A percentile compares a stretch with the other conserved stretches of the same genome.
Evolutionary conservation across 2,888 invertebrate species (phyloP).

Genomic region (Clostera curtula): DNA sequence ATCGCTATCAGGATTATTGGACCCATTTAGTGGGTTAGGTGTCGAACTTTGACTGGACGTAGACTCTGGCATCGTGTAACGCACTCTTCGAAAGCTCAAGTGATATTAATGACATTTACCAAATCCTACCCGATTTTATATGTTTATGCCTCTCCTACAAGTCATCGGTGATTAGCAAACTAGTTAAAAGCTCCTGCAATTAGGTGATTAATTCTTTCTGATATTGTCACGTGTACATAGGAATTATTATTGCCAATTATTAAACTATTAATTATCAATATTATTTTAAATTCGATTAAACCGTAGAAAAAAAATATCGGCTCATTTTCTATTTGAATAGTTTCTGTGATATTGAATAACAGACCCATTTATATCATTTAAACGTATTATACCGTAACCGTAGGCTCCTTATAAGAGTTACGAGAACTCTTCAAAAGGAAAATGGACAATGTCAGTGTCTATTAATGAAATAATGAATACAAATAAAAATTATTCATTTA

Average conservation of each 20-base stretch:
- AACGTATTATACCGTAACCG: too few relatives aligned
- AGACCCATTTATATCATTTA: too few relatives aligned
- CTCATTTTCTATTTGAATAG: too few relatives aligned
- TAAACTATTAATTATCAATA: too few relatives aligned
- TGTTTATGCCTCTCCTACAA: conserved; percentile 20
- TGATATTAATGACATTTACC: conserved; percentile 27
- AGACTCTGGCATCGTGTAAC: conserved; percentile 25
- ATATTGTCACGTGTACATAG: conserved; percentile 13
- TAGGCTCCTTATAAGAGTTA: too few relatives aligned
- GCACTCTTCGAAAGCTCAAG: conserved; percentile 30
- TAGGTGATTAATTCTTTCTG: conserved; percentile 22
- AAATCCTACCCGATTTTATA: conserved; percentile 38
- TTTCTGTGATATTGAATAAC: too few relatives aligned
- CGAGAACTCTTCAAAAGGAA: too few relatives aligned
- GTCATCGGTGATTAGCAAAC: conserved; percentile 30
- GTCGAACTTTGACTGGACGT: conserved; percentile 11
- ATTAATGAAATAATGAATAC: too few relatives aligned
- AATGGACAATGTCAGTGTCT: too few relatives aligned
- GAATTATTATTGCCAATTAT: too few relatives aligned
- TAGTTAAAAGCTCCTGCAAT: conserved; percentile 18
- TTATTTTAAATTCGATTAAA: too few relatives aligned
- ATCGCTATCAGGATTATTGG: conserved; percentile 20
- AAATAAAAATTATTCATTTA: too few relatives aligned
- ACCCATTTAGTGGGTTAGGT: conserved; percentile 8
- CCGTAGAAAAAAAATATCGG: not conserved